Evolutionary conservation across 2,888 invertebrate genomes (phyloP), one percentile per base, ranked within the genome.

Genomic region (Chloroclystis v-ata): DNA sequence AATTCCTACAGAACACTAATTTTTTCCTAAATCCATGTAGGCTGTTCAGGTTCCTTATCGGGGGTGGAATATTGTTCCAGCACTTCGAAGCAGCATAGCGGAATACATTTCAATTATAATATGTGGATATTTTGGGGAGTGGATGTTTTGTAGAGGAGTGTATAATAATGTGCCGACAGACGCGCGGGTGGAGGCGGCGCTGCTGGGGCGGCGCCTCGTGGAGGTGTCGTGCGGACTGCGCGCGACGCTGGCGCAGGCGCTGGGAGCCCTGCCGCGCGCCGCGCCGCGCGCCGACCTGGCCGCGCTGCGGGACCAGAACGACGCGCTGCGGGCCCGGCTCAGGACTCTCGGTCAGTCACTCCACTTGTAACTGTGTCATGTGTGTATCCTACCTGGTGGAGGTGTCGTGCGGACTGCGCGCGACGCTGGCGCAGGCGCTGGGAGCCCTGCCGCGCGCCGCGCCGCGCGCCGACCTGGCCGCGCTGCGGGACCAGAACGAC

Each of bases 361-460:
- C 26, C 26, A 6, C 5, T 26, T 8, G 9, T 9, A n/a, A 26
- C 9, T 26, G 9, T 26, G 8, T 26, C 26, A 26, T n/a, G n/a
- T n/a, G n/a, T n/a, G n/a, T n/a, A n/a, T n/a, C n/a, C n/a, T n/a
- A n/a, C 1, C 67, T 81, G 53, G 59, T 65, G 41, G 48, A 58
- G 2, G 59, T 61, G 35, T 50, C 72, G 38, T 32, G 63, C 55
- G 81, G 77, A 0, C 61, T 82, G 58, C 72, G 69, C 57, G 53
- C 50, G 30, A 62, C 78, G 10, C 69, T 82, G 49, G 61, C 61
- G 6, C 67, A 67, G 16, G 60, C 76, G 57, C 60, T 77, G 44
- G 47, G 47, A 0, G 65, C 70, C 2, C 54, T 12, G 16, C 41
- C 25, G 10, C 11, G 59, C 61, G 32, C 55, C 41, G 32, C 52